Evolutionary conservation across 2,888 invertebrate species (phyloP).

Genomic region (Tribolium freemani): DNA sequence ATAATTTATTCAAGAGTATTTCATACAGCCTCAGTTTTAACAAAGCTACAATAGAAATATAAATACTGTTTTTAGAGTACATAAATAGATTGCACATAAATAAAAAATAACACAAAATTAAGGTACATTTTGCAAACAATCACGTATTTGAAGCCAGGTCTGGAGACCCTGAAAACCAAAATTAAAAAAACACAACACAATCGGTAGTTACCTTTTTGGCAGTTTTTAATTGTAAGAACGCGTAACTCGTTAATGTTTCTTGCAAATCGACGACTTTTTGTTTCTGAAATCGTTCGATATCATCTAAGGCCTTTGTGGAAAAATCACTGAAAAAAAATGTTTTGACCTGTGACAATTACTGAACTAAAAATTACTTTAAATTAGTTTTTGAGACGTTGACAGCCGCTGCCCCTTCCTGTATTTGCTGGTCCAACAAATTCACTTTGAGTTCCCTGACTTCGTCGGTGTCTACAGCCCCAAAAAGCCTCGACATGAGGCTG

Average conservation of each 20-base stretch:
- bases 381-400: conserved; percentile 74
- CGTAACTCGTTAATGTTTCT: conserved; percentile 79
- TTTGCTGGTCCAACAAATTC: conserved; percentile 77
- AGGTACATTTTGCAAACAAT: conserved; percentile 81
- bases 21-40: conserved; percentile 23
- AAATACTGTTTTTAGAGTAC: conserved; percentile 22
- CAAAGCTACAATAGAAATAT: conserved; percentile 9
- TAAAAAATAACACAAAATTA: conserved; percentile 61
- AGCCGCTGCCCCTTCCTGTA: conserved; percentile 73
- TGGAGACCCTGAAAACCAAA: conserved; percentile 75
- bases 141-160: conserved; percentile 82
- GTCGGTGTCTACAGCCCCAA: conserved; percentile 83
- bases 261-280: conserved; percentile 81
- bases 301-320: conserved; percentile 75
- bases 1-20: conserved; percentile 41
- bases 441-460: conserved; percentile 81
- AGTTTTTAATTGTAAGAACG: conserved; percentile 80
- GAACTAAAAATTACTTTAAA: conserved; percentile 70
- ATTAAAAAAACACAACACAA: conserved; percentile 12
- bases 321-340: conserved; percentile 73
- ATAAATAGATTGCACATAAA: conserved; percentile 9
- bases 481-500: conserved; percentile 80
- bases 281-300: conserved; percentile 80
- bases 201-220: conserved; percentile 76
- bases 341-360: background rate